A percentile compares a stretch with the other conserved stretches of the same genome.
Conservation (phyloP, 2,113 vertebrate genomes). For the Xerus inauris region DNA sequence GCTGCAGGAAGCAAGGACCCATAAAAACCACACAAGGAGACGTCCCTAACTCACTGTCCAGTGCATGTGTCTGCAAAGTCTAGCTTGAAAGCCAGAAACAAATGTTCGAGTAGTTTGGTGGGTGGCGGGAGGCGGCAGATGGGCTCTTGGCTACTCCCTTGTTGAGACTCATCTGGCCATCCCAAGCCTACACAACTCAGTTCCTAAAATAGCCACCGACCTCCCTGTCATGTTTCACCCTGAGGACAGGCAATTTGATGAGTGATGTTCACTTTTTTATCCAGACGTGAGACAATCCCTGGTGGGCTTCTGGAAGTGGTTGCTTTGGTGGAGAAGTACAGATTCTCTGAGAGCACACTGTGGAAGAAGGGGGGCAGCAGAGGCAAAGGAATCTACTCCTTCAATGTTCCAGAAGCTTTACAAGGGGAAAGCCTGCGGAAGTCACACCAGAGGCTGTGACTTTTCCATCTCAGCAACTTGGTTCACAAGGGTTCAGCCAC, state of each 20-base stretch:
- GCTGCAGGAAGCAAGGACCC: not conserved
- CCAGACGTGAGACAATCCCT: not conserved
- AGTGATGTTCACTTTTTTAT: not conserved
- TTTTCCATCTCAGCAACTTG: not conserved
- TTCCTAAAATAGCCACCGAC: not conserved
- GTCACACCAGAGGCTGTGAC: not conserved
- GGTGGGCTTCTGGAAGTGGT: not conserved
- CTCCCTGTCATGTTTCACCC: not conserved
- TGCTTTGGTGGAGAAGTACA: not conserved
- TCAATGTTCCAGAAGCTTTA: not conserved
- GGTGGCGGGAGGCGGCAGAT: not conserved
- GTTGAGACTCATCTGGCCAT: not conserved
- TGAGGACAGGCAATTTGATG: not conserved
- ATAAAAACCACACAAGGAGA: not conserved
- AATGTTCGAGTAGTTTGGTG: not conserved
- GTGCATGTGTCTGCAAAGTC: not conserved
- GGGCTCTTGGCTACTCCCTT: not conserved
- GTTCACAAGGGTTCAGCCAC: not conserved
- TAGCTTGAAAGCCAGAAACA: slow-evolving; percentile 15
- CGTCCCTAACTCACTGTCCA: not conserved
- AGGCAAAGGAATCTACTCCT: slow-evolving; percentile 74
- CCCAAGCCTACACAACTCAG: not conserved
- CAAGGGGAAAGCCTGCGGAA: not conserved
- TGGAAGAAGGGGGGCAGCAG: slow-evolving; percentile 76
- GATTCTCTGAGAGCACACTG: not conserved